Evolutionary conservation across 2,797 vertebrate genomes (phyloP).

Genomic region (Acanthopagrus latus): DNA sequence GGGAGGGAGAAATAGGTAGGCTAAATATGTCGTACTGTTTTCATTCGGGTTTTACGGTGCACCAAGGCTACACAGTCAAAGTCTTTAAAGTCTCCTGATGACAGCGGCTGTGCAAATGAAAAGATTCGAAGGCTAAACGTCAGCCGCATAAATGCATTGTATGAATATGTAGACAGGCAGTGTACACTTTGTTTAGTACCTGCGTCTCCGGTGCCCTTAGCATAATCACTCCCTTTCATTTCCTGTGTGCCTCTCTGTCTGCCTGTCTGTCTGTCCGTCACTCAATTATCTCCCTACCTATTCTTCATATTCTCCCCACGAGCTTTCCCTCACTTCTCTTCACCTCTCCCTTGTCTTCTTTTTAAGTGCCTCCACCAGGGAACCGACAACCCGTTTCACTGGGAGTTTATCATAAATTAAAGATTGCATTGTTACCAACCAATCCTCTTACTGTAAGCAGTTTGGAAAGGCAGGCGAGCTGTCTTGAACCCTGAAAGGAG

Average conservation of each 20-base stretch:
- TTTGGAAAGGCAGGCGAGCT: slow-evolving; percentile 80
- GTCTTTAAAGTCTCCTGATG: slow-evolving; percentile 61
- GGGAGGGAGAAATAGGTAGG: slow-evolving; percentile 56
- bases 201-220: slow-evolving; percentile 53
- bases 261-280: slow-evolving; percentile 55
- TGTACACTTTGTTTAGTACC: slow-evolving; percentile 61
- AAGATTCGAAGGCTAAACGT: slow-evolving; percentile 74
- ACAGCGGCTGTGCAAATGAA: slow-evolving; percentile 46
- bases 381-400: slow-evolving; percentile 73
- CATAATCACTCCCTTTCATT: slow-evolving; percentile 74
- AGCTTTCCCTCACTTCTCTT: slow-evolving; percentile 53
- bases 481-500: slow-evolving; percentile 82
- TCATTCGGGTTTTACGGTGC: slow-evolving; percentile 57
- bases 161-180: slow-evolving; percentile 67
- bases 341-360: slow-evolving; percentile 70
- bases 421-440: slow-evolving; percentile 87
- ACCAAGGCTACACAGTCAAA: slow-evolving; percentile 52
- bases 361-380: slow-evolving; percentile 70
- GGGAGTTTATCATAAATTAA: slow-evolving; percentile 88
- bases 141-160: slow-evolving; percentile 64
- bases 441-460: slow-evolving; percentile 90
- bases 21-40: slow-evolving; percentile 61
- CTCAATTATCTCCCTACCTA: slow-evolving; percentile 69
- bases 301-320: slow-evolving; percentile 41
- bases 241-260: slow-evolving; percentile 44